These are phyloP conservation scores for Strix aluco DNA, from an alignment of 2,113 vertebrate genomes.

Conservation along the genomic window DNA sequence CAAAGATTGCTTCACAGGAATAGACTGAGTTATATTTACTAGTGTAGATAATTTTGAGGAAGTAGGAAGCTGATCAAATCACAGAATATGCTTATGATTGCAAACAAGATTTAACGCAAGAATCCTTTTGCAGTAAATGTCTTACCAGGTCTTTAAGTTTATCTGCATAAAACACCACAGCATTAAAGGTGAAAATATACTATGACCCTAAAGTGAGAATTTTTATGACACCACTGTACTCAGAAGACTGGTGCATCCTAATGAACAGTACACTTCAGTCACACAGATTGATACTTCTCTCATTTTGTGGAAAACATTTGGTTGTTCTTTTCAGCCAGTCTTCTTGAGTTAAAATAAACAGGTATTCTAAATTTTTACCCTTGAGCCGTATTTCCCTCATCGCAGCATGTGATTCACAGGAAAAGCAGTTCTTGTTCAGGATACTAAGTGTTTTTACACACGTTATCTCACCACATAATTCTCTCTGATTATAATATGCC, in stretches of 20 bases:
- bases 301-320: not conserved
- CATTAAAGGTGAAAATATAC: not conserved
- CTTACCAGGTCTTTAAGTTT: not conserved
- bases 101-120: not conserved
- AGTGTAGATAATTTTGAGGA: not conserved
- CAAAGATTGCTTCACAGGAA: not conserved
- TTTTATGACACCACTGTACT: not conserved
- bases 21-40: not conserved
- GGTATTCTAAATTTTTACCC: not conserved
- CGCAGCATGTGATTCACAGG: not conserved
- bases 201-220: not conserved
- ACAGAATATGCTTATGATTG: not conserved
- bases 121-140: not conserved
- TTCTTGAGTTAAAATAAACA: not conserved
- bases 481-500: not conserved
- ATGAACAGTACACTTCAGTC: not conserved
- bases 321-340: not conserved
- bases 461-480: not conserved
- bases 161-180: not conserved
- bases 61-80: not conserved
- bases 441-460: not conserved
- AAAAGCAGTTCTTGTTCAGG: not conserved
- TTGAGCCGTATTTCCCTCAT: not conserved
- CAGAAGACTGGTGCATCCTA: not conserved
- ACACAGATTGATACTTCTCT: not conserved